Conservation (phyloP, 2,888 invertebrate genomes). For the Poecilobothrus nobilitatus region DNA sequence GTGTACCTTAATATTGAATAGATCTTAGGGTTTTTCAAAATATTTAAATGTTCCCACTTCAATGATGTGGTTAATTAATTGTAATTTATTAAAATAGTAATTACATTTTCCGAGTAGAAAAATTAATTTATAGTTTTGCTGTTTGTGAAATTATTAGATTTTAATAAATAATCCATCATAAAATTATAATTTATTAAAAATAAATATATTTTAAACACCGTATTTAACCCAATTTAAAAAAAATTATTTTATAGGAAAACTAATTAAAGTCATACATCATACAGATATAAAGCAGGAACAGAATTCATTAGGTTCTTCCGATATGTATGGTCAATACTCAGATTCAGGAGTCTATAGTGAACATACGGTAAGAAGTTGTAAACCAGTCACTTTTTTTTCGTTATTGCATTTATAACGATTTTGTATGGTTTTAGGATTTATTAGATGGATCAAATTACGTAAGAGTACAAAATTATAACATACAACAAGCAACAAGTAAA, state of each 20-base stretch:
- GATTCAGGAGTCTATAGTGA: conserved; percentile 16
- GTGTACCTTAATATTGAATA: too few species aligned
- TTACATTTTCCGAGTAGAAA: too few species aligned
- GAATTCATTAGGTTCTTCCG: conserved; percentile 19
- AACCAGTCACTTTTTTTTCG: conserved; percentile 11
- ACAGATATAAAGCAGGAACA: conserved; percentile 36
- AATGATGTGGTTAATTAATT: too few species aligned
- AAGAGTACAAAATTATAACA: conserved; percentile 35
- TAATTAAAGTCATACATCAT: conserved; percentile 37
- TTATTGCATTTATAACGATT: background rate
- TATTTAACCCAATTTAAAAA: too few species aligned
- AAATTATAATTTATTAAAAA: too few species aligned
- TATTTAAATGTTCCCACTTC: too few species aligned
- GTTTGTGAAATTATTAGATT: too few species aligned
- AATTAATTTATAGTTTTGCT: too few species aligned
- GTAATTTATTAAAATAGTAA: too few species aligned
- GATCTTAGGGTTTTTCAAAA: too few species aligned
- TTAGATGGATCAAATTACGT: conserved; percentile 37
- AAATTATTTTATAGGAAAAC: conserved; percentile 33
- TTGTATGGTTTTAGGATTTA: conserved; percentile 28
- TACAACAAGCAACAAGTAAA: conserved; percentile 38
- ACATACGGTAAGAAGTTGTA: conserved; percentile 15
- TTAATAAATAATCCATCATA: too few species aligned
- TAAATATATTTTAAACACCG: too few species aligned
- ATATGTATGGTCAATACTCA: conserved; percentile 16